Conservation (phyloP, 1,140 invertebrate species). For the Kradibia gibbosae region DNA sequence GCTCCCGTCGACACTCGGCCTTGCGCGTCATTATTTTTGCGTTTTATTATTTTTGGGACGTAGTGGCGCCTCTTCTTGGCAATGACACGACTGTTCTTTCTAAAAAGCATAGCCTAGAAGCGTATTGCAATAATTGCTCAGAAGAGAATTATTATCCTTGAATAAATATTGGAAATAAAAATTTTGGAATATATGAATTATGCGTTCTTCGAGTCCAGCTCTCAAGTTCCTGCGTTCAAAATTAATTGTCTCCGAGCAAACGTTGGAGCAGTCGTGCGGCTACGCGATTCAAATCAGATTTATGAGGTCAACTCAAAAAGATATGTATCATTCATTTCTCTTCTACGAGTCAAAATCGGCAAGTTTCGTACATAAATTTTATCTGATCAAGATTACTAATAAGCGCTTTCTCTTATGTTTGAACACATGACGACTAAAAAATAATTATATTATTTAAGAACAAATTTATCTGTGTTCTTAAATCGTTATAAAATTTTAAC, state of each 20-base stretch:
- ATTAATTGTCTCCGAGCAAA: not conserved
- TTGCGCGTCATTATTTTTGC: too few species aligned
- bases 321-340: slow-evolving; percentile 24
- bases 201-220: too few species aligned
- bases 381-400: slow-evolving; percentile 24
- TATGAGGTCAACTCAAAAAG: slow-evolving; percentile 27
- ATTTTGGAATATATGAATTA: too few species aligned
- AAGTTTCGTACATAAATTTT: slow-evolving; percentile 18
- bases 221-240: not conserved
- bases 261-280: not conserved
- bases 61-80: too few species aligned
- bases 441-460: not conserved
- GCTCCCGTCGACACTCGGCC: too few species aligned
- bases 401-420: not conserved
- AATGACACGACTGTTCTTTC: too few species aligned
- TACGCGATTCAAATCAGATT: slow-evolving; percentile 10
- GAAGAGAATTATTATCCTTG: too few species aligned
- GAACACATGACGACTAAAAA: not conserved
- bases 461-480: not conserved
- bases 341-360: slow-evolving; percentile 20
- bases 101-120: too few species aligned
- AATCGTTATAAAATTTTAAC: too few species aligned
- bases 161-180: too few species aligned
- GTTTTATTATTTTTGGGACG: too few species aligned
- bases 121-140: too few species aligned